Conservation (phyloP, 2,888 invertebrate genomes). For the Agapostemon virescens region DNA sequence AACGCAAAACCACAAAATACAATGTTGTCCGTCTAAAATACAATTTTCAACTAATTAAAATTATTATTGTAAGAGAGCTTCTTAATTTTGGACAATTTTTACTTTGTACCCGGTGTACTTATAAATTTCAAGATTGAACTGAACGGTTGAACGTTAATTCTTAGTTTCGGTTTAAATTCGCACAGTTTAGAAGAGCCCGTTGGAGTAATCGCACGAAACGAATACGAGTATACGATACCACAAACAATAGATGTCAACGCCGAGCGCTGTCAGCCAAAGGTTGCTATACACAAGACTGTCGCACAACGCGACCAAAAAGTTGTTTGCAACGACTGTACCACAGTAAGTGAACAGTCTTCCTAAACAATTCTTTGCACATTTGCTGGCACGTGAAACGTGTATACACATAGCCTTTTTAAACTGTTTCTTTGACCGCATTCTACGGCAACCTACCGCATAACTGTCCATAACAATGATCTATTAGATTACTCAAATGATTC, state of each 20-base stretch:
- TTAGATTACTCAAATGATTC: background rate
- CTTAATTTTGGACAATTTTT: too few relatives aligned
- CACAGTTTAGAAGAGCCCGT: background rate
- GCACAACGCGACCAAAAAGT: background rate
- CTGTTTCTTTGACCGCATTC: too few relatives aligned
- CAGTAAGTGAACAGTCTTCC: background rate
- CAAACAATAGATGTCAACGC: background rate
- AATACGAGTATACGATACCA: background rate
- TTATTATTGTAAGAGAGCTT: too few relatives aligned
- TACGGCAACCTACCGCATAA: background rate
- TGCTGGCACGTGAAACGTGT: background rate
- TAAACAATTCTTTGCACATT: background rate
- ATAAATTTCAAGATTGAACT: background rate
- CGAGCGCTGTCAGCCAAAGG: background rate
- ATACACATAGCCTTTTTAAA: background rate
- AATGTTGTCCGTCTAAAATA: too few relatives aligned
- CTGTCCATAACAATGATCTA: background rate
- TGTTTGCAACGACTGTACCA: background rate
- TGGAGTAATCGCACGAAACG: background rate
- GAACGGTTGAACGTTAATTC: background rate
- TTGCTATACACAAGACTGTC: background rate
- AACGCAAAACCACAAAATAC: too few relatives aligned
- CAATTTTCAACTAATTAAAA: too few relatives aligned
- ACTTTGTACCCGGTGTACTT: background rate
- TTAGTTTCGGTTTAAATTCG: background rate